These are phyloP conservation scores for Gerosis bhagava DNA, from an alignment of 2,888 invertebrate species.

Conservation along the genomic window DNA sequence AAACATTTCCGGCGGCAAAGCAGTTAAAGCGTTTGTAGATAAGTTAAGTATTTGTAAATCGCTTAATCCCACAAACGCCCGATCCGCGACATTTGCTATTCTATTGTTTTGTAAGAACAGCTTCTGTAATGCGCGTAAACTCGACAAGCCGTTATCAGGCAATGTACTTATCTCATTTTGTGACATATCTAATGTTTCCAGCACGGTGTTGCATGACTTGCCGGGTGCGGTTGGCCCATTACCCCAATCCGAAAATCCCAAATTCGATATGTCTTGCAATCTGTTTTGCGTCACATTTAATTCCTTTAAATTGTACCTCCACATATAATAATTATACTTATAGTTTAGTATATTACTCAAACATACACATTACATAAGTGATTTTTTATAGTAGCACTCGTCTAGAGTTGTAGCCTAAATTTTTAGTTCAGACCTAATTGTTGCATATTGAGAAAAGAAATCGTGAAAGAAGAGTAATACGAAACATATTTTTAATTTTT, in stretches of 20 bases:
- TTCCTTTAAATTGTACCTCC: constrained; percentile 84
- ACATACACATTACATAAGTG: no score
- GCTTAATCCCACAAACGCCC: constrained; percentile 87
- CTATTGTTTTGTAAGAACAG: constrained; percentile 90
- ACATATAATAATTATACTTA: no score
- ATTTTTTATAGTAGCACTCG: no score
- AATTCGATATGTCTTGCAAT: constrained; percentile 88
- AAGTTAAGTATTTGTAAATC: constrained; percentile 88
- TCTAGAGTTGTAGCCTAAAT: no score
- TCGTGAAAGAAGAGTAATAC: no score
- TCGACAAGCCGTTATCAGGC: constrained; percentile 87
- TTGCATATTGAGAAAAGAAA: no score
- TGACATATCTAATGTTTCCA: constrained; percentile 88
- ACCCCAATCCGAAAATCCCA: constrained; percentile 89
- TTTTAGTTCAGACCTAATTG: no score
- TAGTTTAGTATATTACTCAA: no score
- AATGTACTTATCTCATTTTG: constrained; percentile 87
- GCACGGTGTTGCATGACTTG: constrained; percentile 86
- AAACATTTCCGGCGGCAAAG: constrained; percentile 90
- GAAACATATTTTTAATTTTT: no score
- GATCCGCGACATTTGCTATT: constrained; percentile 87
- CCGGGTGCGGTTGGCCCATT: constrained; percentile 85
- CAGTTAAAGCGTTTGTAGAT: constrained; percentile 89
- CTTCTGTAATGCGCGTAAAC: constrained; percentile 86
- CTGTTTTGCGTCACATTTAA: constrained; percentile 90